Evolutionary conservation across 2,888 invertebrate genomes (phyloP), one percentile per base, ranked within the genome.

Genomic region (Exocentrus adspersus): DNA sequence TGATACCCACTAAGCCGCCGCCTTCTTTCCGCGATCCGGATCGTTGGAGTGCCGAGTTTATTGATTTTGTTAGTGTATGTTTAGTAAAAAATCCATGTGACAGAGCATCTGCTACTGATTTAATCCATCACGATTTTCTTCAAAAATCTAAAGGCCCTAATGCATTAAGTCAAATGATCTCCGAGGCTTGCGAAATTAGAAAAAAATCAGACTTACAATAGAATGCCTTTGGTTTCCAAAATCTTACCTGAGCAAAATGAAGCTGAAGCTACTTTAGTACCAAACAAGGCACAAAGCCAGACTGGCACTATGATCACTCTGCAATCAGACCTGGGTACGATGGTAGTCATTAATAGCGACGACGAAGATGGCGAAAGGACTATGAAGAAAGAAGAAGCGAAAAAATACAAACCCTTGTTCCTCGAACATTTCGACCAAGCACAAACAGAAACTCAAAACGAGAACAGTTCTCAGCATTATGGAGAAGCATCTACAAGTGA

Each of bases 1-100:
- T 99, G 98, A 99, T 99, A 75, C 99, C 99, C 7, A 97, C 98
- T 19, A 98, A 98, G 81, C 98, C 98, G 28, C 98, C 99, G 37
- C 99, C 99, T 3, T 97, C 97, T 1, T 98, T 99, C 82, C 87
- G 97, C 64, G 95, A 98, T 80, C 97, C 97, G 0, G 97, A 98
- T 81, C 92, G 94, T 74, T 99, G 98, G 98, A 93, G 93, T 62
- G 88, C 95, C 1, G 95, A 97, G 81, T 98, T 99, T 83, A 97
- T 97, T 69, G 97, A 98, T 83, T 99, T 99, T 85, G 98, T 99
- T 50, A 93, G 92, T 78, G 90, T 93, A 79, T 95, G 94, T 83
- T 86, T 94, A 67, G 90, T 94, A 12, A 94, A 94, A 85, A 95
- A 95, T 84, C 98, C 99, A 0, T 96, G 96, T 75, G 95, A 97